Evolutionary conservation across 2,888 invertebrate species (phyloP).

Genomic region (Chloroclysta siterata): DNA sequence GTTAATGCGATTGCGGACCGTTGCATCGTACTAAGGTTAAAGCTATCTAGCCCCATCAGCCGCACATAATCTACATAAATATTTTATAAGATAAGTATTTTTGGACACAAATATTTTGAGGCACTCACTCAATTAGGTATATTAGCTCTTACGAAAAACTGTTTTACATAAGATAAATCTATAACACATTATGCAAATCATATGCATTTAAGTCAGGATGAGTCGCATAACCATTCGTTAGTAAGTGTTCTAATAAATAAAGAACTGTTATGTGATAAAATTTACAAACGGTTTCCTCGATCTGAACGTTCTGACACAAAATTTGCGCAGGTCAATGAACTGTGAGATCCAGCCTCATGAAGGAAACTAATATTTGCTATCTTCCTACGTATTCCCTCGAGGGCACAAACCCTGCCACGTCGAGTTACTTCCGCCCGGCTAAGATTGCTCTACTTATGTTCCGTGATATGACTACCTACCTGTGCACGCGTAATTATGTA

Average conservation of each 20-base stretch:
- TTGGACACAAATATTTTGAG: not conserved
- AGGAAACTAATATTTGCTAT: conserved; percentile 80
- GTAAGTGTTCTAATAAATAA: conserved; percentile 18
- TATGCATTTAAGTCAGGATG: conserved; percentile 27
- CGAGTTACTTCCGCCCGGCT: conserved; percentile 72
- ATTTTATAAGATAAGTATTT: not conserved
- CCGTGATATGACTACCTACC: conserved; percentile 38
- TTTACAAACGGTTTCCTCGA: conserved; percentile 26
- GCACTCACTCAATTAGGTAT: conserved; percentile 4
- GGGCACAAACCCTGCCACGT: conserved; percentile 67
- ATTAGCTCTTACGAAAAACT: conserved; percentile 11
- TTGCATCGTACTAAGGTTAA: conserved; percentile 46
- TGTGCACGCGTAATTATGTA: conserved; percentile 1
- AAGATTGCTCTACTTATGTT: conserved; percentile 50
- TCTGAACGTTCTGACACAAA: conserved; percentile 48
- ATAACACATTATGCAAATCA: conserved; percentile 20
- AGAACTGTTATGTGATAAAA: conserved; percentile 30
- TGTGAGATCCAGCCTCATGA: conserved; percentile 63
- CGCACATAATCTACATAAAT: conserved; percentile 2
- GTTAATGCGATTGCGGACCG: conserved; percentile 61
- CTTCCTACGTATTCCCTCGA: conserved; percentile 73
- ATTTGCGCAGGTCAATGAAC: conserved; percentile 78
- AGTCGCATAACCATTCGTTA: conserved; percentile 17
- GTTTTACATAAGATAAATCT: conserved; percentile 1
- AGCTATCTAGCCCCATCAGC: conserved; percentile 43